These are phyloP conservation scores for Delphinus delphis DNA, from an alignment of 2,113 vertebrate genomes.

Conservation along the genomic window DNA sequence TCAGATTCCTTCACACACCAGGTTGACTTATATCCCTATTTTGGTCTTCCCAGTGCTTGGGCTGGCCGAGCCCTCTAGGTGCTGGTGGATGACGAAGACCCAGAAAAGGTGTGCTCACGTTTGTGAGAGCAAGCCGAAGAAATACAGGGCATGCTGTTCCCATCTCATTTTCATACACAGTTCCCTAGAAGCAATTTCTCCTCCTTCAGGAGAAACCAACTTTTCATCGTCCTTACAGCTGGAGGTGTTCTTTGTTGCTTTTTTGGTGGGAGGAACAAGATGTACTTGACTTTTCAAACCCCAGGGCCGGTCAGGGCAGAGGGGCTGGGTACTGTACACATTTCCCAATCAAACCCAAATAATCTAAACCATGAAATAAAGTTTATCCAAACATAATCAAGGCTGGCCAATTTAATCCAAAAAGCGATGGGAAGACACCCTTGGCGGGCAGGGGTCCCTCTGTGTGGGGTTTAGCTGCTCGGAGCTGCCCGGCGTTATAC, in stretches of 20 bases:
- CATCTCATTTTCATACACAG: rapidly evolving
- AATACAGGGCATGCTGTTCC: rapidly evolving
- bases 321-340: background rate
- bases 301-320: background rate
- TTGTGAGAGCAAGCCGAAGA: background rate
- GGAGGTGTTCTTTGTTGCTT: constrained; percentile 53
- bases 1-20: rapidly evolving
- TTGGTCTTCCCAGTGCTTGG: background rate
- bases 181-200: background rate
- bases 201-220: constrained; percentile 46
- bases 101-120: rapidly evolving
- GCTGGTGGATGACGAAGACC: rapidly evolving
- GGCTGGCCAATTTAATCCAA: background rate
- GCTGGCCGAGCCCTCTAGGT: background rate
- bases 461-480: background rate
- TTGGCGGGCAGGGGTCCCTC: background rate
- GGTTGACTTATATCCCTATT: rapidly evolving
- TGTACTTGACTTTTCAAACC: background rate
- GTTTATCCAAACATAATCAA: constrained; percentile 56
- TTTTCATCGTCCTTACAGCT: constrained; percentile 38
- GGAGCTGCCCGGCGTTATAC: rapidly evolving
- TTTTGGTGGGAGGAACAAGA: background rate
- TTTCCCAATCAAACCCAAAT: constrained; percentile 45
- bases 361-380: constrained; percentile 31
- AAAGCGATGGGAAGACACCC: background rate